phyloP scores from a whole-genome alignment of 2,797 vertebrate species.

The Podarcis lilfordi region DNA sequence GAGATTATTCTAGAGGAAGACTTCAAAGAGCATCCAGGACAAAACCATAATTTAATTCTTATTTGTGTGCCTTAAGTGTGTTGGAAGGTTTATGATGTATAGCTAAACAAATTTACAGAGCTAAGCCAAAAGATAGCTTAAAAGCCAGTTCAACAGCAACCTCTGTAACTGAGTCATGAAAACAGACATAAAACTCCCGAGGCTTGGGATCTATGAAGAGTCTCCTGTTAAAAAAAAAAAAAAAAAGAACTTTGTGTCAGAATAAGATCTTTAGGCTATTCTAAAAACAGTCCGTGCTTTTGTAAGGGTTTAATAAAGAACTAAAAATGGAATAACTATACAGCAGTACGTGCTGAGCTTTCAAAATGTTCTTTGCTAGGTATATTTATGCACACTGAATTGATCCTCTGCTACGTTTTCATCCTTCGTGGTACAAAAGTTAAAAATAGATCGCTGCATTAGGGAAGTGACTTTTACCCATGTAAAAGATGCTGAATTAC shows the following conservation, averaged over 20 bases:
- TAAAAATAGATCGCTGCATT: background rate
- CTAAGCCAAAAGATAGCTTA: constrained; percentile 91
- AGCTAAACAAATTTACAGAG: constrained; percentile 71
- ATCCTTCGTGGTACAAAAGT: background rate
- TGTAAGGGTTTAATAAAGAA: background rate
- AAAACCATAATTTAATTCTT: background rate
- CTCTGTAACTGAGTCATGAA: constrained; percentile 94
- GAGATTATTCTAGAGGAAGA: background rate
- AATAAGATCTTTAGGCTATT: constrained; percentile 10
- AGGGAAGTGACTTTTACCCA: background rate
- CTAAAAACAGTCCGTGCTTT: background rate
- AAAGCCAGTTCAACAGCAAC: constrained; percentile 95
- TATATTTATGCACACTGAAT: constrained; percentile 8
- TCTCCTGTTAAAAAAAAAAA: constrained; percentile 81
- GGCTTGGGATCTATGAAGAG: constrained; percentile 90
- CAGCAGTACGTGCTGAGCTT: constrained; percentile 17
- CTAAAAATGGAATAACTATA: constrained; percentile 25
- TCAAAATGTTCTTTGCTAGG: rapidly evolving
- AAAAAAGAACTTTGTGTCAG: constrained; percentile 37
- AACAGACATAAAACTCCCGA: constrained; percentile 96
- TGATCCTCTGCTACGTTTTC: constrained; percentile 39
- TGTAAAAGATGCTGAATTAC: background rate
- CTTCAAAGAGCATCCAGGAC: background rate
- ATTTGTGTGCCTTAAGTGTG: background rate
- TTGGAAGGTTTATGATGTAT: background rate